phyloP scores from a whole-genome alignment of 2,888 invertebrate species.

The Sinelater perroti region DNA sequence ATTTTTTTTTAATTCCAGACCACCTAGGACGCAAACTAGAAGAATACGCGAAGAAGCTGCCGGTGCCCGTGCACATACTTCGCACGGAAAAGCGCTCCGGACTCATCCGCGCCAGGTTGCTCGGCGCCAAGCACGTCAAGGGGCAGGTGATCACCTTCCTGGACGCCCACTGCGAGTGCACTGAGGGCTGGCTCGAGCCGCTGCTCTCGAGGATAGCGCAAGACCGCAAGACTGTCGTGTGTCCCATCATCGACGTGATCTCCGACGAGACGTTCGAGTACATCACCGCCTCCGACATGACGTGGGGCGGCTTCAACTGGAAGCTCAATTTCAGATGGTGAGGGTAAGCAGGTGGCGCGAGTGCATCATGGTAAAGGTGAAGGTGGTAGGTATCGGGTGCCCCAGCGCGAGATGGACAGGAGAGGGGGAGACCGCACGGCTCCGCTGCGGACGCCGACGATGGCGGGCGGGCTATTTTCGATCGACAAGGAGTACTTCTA shows the following conservation, averaged over 20 bases:
- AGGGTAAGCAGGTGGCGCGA: conserved; percentile 54
- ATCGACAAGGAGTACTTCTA: conserved; percentile 97
- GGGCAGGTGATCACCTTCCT: conserved; percentile 95
- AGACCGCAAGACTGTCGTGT: conserved; percentile 92
- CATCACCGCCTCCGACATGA: conserved; percentile 98
- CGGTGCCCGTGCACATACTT: conserved; percentile 86
- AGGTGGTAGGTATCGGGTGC: conserved; percentile 97
- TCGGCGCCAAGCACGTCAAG: conserved; percentile 91
- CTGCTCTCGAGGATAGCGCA: conserved; percentile 89
- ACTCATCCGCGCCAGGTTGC: conserved; percentile 91
- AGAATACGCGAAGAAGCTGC: conserved; percentile 85
- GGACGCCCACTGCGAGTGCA: conserved; percentile 98
- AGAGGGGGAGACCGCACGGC: conserved; percentile 92
- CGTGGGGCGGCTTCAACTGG: conserved; percentile 99
- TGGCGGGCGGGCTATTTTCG: conserved; percentile 97
- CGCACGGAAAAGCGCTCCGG: conserved; percentile 94
- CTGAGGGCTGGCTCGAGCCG: conserved; percentile 99
- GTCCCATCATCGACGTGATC: conserved; percentile 98
- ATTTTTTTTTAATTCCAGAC: conserved; percentile 69
- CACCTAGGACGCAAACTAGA: conserved; percentile 90
- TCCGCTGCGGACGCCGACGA: conserved; percentile 94
- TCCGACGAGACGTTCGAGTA: conserved; percentile 99
- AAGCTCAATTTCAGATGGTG: conserved; percentile 98
- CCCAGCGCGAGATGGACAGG: conserved; percentile 94
- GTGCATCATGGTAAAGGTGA: not conserved